A percentile compares a stretch with the other conserved stretches of the same genome.
Evolutionary conservation across 64 coral and sea anemone genomes (phyloP).

Genomic region (Platygyra sinensis): DNA sequence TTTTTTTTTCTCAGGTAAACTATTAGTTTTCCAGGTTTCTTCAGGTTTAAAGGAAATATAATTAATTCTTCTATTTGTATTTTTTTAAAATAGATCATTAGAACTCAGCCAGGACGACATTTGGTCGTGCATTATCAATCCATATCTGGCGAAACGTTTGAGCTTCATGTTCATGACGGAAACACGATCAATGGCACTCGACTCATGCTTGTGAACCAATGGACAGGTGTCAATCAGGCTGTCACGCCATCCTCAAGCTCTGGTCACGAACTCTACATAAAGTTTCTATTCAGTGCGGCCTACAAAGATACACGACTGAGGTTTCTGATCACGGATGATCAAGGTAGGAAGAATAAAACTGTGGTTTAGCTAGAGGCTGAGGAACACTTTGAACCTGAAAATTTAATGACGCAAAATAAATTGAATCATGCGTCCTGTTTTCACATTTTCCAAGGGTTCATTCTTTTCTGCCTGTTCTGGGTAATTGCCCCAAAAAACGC

Average conservation of each 20-base stretch:
- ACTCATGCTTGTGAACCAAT: slow-evolving; percentile 29
- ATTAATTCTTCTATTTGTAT: too few relatives aligned
- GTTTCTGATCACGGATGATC: slow-evolving; percentile 7
- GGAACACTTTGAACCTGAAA: too few relatives aligned
- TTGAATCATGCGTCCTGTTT: too few relatives aligned
- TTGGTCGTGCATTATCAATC: slow-evolving; percentile 56
- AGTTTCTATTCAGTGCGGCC: slow-evolving; percentile 46
- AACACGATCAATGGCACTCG: slow-evolving; percentile 38
- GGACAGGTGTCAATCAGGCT: slow-evolving; percentile 22
- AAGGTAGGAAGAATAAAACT: slow-evolving; percentile 27
- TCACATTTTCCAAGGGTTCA: too few relatives aligned
- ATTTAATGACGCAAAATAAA: too few relatives aligned
- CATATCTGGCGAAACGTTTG: slow-evolving; percentile 36
- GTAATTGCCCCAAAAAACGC: too few relatives aligned
- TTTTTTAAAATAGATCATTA: slow-evolving; percentile 34
- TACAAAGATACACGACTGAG: neutral
- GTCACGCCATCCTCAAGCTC: slow-evolving; percentile 46
- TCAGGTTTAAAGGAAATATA: too few relatives aligned
- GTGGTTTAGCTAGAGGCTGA: too few relatives aligned
- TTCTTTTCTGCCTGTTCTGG: too few relatives aligned
- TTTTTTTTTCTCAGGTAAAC: too few relatives aligned
- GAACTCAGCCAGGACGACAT: slow-evolving; percentile 14
- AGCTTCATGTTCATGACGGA: slow-evolving; percentile 57
- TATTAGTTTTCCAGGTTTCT: too few relatives aligned
- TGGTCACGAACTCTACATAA: slow-evolving; percentile 56